Conservation (phyloP, 2,888 invertebrate species). For the Apamea crenata region DNA sequence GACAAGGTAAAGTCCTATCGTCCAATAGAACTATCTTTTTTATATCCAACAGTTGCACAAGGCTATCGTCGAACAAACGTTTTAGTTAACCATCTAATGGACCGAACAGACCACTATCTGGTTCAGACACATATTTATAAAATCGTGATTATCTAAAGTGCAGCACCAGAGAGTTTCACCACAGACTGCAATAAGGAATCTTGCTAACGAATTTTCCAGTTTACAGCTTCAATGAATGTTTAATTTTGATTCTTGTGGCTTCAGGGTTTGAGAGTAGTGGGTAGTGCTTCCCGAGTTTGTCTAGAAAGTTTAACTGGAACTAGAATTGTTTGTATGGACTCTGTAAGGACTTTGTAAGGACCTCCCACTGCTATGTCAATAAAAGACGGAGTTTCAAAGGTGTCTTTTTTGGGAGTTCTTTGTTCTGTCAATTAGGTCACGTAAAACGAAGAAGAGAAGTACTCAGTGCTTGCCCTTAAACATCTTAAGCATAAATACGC, state of each 20-base stretch:
- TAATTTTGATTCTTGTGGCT: constrained; percentile 37
- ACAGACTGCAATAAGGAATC: constrained; percentile 24
- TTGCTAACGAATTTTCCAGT: constrained; percentile 39
- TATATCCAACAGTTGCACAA: constrained; percentile 35
- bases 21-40: constrained; percentile 24
- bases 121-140: constrained; percentile 65
- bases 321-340: background rate
- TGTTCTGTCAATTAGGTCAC: background rate
- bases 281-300: background rate
- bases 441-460: background rate
- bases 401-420: background rate
- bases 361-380: background rate
- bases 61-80: constrained; percentile 27
- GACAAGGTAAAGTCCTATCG: background rate
- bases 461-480: background rate
- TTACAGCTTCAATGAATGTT: constrained; percentile 35
- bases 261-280: background rate
- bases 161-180: constrained; percentile 39
- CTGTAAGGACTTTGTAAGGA: background rate
- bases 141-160: constrained; percentile 74
- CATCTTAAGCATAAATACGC: no score
- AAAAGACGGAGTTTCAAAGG: background rate
- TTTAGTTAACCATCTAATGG: constrained; percentile 57
- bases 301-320: constrained; percentile 22
- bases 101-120: constrained; percentile 62